Base-by-base conservation (phyloP, 1,140 invertebrate species). In the Bombyx mandarina region DNA sequence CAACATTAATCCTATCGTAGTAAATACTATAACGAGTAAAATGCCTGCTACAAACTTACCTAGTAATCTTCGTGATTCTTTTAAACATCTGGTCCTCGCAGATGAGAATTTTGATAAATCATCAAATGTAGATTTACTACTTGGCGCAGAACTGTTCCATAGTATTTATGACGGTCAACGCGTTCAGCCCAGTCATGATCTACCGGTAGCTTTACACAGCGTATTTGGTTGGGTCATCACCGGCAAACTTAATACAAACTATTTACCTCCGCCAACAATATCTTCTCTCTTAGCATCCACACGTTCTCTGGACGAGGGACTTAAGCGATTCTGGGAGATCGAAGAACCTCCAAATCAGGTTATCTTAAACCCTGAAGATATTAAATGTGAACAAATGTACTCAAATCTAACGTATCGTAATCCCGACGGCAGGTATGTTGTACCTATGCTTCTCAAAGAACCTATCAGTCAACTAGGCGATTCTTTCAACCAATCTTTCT, bases 151-250 rank as follows among this genome's bases (percentile, higher is more conserved):
- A 61, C 9, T 56, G 18, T 61, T 61, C 43, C 26, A 51, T 6
- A n/a, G 51, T 10, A 45, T 61, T 52, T 61, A 61, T 56, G 54
- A 61, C 18, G 59, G 59, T 22, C 47, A 56, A 52, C 53, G 43
- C n/a, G 6, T 56, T 3, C 10, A 44, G 43, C 18, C 43, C 1
- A 53, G 54, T 35, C 53, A 26, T 9, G 47, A 49, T 12, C 44
- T 56, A 6, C 54, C 54, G n/a, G 53, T 44, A 3, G 59, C 59
- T 9, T 22, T 56, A 12, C 54, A 56, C 43, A 61, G 44, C 9
- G 44, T 61, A 45, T 60, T 60, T 44, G 58, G 58, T 4, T 60
- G 58, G 58, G 42, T 60, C 3, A 8, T 60, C 12, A 55, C 58
- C 7, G 58, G 58, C 2, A 26, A 54, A 47, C 7, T 49, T 43